phyloP scores from a whole-genome alignment of 2,113 vertebrate genomes.

The Cinclus cinclus region DNA sequence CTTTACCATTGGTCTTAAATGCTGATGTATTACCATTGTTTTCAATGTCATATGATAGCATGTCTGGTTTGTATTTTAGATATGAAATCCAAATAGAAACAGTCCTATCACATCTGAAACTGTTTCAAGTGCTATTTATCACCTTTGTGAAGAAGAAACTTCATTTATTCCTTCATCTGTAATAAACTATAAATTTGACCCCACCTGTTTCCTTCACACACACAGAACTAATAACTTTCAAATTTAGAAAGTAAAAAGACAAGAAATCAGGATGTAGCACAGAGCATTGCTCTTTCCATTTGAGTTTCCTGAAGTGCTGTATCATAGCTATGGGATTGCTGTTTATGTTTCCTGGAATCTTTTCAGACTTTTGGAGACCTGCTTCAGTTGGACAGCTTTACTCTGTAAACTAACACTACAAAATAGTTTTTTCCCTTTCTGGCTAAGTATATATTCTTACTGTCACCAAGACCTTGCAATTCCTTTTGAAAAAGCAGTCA shows the following conservation, averaged over 20 bases:
- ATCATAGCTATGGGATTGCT: neutral
- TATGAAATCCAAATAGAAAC: slow-evolving; percentile 2
- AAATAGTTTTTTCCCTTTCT: neutral
- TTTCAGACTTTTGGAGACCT: neutral
- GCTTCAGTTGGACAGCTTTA: neutral
- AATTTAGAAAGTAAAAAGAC: neutral
- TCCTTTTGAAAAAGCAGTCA: neutral
- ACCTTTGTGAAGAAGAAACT: neutral
- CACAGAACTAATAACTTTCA: neutral
- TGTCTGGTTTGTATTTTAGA: slow-evolving; percentile 5
- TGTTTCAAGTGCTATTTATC: slow-evolving; percentile 1
- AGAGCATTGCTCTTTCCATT: neutral
- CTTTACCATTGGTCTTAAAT: slow-evolving; percentile 12
- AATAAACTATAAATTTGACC: neutral
- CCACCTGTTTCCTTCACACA: neutral
- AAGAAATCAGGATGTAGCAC: neutral
- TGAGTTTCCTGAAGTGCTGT: neutral
- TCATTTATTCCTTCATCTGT: neutral
- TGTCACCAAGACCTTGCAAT: neutral
- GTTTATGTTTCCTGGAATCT: neutral
- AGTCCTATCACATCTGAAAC: neutral
- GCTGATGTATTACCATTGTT: neutral
- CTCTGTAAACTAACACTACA: neutral
- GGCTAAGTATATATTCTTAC: neutral
- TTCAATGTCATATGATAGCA: neutral